These are phyloP conservation scores for Myocastor coypus DNA, from an alignment of 2,113 vertebrate genomes.

Conservation along the genomic window DNA sequence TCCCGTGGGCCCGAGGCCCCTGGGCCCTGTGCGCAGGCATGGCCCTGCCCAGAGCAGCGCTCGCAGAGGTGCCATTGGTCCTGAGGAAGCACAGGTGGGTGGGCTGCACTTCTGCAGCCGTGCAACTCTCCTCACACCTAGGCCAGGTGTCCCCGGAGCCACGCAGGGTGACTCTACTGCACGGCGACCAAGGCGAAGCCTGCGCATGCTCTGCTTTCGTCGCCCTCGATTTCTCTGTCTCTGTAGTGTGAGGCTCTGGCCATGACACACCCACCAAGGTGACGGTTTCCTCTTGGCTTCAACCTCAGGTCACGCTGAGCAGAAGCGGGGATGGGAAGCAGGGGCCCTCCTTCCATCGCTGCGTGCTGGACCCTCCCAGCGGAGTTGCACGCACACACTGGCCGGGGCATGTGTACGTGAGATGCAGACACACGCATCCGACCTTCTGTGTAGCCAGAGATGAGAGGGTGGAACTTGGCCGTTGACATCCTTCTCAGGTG, in stretches of 20 bases:
- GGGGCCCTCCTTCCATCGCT: neutral
- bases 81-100: neutral
- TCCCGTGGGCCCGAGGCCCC: too few relatives aligned
- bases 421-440: accelerated
- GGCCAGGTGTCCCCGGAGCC: neutral
- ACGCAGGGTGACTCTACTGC: neutral
- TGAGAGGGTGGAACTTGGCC: neutral
- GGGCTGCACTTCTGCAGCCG: neutral
- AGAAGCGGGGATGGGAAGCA: neutral
- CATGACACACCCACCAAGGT: neutral
- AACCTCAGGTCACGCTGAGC: neutral
- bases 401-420: too few relatives aligned
- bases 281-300: neutral
- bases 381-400: too few relatives aligned
- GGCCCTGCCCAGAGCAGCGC: neutral
- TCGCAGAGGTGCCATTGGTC: neutral
- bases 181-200: neutral
- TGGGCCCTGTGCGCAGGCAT: neutral
- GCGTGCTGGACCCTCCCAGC: too few relatives aligned
- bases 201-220: neutral
- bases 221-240: neutral
- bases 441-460: neutral
- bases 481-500: neutral
- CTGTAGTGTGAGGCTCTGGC: neutral
- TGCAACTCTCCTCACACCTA: neutral